Evolutionary conservation across 2,888 invertebrate species (phyloP).

Genomic region (Epistrophella euchroma): DNA sequence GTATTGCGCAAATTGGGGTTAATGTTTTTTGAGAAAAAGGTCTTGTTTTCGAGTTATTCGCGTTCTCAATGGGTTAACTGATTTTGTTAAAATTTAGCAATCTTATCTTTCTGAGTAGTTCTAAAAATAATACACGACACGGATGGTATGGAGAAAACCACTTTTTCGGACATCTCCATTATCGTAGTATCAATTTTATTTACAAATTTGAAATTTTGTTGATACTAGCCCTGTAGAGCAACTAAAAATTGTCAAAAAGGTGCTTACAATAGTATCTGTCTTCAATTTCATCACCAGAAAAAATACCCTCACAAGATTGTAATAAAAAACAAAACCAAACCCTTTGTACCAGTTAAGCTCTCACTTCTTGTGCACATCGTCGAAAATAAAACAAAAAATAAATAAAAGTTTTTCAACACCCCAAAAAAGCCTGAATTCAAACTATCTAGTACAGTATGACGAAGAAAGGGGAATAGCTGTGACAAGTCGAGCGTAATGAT

Average conservation of each 20-base stretch:
- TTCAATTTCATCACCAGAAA: background rate
- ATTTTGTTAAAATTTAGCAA: too few relatives aligned
- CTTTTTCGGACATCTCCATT: too few relatives aligned
- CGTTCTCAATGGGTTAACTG: too few relatives aligned
- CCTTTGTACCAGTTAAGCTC: slow-evolving; percentile 32
- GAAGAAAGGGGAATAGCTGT: slow-evolving; percentile 3
- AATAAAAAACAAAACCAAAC: background rate
- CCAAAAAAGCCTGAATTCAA: background rate
- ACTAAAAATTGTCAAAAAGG: background rate
- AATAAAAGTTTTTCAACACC: background rate
- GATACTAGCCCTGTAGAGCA: too few relatives aligned
- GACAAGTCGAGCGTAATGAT: slow-evolving; percentile 69
- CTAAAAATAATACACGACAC: too few relatives aligned
- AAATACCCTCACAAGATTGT: background rate
- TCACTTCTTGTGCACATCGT: background rate
- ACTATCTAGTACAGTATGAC: background rate
- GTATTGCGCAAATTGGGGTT: too few relatives aligned
- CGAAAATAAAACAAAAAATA: background rate
- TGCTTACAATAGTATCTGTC: background rate
- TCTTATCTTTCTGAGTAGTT: too few relatives aligned
- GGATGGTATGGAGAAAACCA: too few relatives aligned
- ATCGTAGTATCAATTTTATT: too few relatives aligned
- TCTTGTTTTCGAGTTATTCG: too few relatives aligned
- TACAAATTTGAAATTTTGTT: too few relatives aligned
- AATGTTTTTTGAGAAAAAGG: too few relatives aligned